Percentiles rank a stretch among this genome's conserved stretches.
phyloP scores from a whole-genome alignment of 37 sponge, comb jelly and placozoan genomes.

The Beroe ovata region DNA sequence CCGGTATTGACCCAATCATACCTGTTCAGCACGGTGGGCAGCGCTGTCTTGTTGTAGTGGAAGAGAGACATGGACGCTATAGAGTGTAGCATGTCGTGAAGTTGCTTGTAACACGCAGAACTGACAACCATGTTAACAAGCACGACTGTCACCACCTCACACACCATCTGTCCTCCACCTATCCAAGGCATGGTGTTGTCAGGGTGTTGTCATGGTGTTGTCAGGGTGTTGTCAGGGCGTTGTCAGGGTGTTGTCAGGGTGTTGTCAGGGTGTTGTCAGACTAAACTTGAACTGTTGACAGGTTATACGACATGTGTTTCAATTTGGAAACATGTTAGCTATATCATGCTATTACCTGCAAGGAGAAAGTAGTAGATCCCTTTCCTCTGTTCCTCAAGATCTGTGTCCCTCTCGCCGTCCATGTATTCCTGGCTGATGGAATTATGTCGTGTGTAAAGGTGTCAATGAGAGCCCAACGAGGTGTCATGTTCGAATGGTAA shows the following conservation, averaged over 20 bases:
- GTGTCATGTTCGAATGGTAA: too few relatives aligned
- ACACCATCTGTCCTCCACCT: not conserved
- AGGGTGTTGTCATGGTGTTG: too few relatives aligned
- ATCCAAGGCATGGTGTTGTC: too few relatives aligned
- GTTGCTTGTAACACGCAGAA: conserved; percentile 6
- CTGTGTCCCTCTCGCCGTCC: not conserved
- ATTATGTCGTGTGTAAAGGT: too few relatives aligned
- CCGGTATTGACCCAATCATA: not conserved
- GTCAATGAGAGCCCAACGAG: too few relatives aligned
- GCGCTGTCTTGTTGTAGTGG: conserved; percentile 48
- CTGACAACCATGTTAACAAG: conserved; percentile 3
- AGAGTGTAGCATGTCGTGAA: conserved; percentile 38
- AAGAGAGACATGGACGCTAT: conserved; percentile 4
- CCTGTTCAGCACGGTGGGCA: conserved; percentile 33
- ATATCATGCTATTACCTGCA: not conserved
- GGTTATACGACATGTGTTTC: not conserved
- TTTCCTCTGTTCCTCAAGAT: not conserved
- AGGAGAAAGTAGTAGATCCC: not conserved
- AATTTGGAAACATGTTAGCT: not conserved
- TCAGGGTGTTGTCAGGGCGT: too few relatives aligned
- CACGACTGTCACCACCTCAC: not conserved
- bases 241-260: too few relatives aligned
- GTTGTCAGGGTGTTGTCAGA: too few relatives aligned
- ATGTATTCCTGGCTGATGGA: not conserved
- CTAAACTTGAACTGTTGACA: too few relatives aligned